These are phyloP conservation scores for Drosophila ananassae DNA, from an alignment of 1,140 invertebrate species.

Conservation along the genomic window DNA sequence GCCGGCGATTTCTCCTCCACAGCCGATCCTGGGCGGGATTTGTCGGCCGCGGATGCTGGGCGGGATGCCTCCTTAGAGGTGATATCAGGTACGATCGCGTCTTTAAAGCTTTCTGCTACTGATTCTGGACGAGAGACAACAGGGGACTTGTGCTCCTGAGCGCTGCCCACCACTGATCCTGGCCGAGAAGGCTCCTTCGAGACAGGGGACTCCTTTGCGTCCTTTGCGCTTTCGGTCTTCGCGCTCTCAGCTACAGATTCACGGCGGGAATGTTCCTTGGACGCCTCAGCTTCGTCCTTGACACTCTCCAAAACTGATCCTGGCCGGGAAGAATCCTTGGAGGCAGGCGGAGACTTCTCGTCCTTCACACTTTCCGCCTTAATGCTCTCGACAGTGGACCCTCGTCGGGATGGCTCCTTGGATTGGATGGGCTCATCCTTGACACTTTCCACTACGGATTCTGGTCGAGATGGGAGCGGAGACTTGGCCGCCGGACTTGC, in stretches of 20 bases:
- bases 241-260: slow-evolving; percentile 21
- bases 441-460: slow-evolving; percentile 4
- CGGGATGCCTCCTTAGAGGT: background rate
- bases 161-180: slow-evolving; percentile 28
- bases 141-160: slow-evolving; percentile 13
- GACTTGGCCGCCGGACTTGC: slow-evolving; percentile 15
- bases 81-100: background rate
- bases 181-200: slow-evolving; percentile 23
- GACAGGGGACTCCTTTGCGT: slow-evolving; percentile 4
- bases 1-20: slow-evolving; percentile 22
- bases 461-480: background rate
- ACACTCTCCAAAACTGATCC: slow-evolving; percentile 25
- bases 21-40: slow-evolving; percentile 14
- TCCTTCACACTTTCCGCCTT: slow-evolving; percentile 27
- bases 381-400: slow-evolving; percentile 39
- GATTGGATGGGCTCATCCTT: slow-evolving; percentile 42
- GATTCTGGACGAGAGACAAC: slow-evolving; percentile 31
- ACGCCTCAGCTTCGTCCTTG: slow-evolving; percentile 8
- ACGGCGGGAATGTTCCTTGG: slow-evolving; percentile 20
- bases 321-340: slow-evolving; percentile 4
- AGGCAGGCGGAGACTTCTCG: slow-evolving; percentile 7
- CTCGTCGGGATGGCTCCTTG: slow-evolving; percentile 3
- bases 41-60: slow-evolving; percentile 10
- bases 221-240: slow-evolving; percentile 35
- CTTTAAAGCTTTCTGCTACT: slow-evolving; percentile 18